These are phyloP conservation scores for Bostrychus sinensis DNA, from an alignment of 2,113 vertebrate genomes.

Conservation along the genomic window DNA sequence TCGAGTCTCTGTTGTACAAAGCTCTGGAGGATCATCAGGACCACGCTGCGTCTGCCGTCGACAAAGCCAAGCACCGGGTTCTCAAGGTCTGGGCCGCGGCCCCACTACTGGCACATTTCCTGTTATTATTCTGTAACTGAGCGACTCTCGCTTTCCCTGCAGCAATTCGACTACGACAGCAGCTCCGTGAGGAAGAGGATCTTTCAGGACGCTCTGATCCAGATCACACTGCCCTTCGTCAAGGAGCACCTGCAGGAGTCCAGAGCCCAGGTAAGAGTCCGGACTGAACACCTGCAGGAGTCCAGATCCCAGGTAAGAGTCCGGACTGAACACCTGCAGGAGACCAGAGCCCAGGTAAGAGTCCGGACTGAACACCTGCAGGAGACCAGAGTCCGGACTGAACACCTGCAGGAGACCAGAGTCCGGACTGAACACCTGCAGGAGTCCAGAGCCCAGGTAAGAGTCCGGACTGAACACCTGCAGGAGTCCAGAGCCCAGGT, in stretches of 20 bases:
- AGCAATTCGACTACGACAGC: conserved; percentile 97
- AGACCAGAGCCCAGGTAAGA: conserved; percentile 59
- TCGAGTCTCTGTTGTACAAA: conserved; percentile 83
- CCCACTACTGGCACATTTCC: no score
- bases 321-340: background rate
- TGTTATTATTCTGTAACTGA: no score
- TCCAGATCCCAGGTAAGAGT: background rate
- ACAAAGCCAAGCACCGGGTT: conserved; percentile 88
- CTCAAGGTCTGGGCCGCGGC: conserved; percentile 88
- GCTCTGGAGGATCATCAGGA: conserved; percentile 72
- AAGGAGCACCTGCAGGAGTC: conserved; percentile 80
- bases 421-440: background rate
- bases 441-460: conserved; percentile 69
- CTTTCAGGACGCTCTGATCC: conserved; percentile 87
- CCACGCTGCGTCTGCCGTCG: conserved; percentile 70
- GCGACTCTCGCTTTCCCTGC: no score
- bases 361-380: conserved; percentile 78
- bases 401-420: conserved; percentile 52
- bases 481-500: conserved; percentile 69
- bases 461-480: background rate
- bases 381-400: conserved; percentile 83
- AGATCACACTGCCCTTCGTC: conserved; percentile 89
- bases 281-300: background rate
- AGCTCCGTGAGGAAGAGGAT: conserved; percentile 91
- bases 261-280: background rate